Conservation (phyloP, 2,113 vertebrate genomes). For the Indicator maculatus region DNA sequence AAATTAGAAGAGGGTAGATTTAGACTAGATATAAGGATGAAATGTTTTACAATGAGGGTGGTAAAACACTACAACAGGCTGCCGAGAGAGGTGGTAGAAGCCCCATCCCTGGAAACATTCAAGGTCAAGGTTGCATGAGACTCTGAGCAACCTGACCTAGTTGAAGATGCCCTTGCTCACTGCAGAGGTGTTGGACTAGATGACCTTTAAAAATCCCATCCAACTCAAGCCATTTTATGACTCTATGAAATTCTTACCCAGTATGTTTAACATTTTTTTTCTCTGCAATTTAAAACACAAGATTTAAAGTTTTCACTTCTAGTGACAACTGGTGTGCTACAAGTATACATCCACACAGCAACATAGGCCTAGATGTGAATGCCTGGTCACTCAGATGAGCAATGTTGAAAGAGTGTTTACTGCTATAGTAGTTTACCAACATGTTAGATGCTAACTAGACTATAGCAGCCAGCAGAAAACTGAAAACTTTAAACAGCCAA, state of each 20-base stretch:
- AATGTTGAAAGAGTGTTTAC: background rate
- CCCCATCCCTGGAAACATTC: no score
- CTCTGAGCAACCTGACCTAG: no score
- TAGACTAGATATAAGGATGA: no score
- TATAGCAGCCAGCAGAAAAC: background rate
- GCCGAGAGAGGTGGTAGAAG: no score
- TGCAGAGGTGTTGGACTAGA: no score
- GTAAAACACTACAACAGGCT: no score
- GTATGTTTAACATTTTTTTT: background rate
- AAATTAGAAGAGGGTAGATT: no score
- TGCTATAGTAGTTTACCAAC: background rate
- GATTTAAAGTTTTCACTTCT: background rate
- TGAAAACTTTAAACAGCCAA: background rate
- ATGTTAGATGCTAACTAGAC: background rate
- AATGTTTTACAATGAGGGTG: no score
- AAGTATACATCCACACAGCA: background rate
- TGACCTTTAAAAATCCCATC: no score
- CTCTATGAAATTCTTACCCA: background rate
- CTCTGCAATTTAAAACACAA: background rate
- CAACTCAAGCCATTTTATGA: no score
- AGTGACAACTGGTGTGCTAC: background rate
- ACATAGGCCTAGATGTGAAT: background rate
- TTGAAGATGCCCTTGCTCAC: no score
- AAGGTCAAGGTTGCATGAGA: no score
- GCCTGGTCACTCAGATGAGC: background rate